phyloP scores from a whole-genome alignment of 2,888 invertebrate genomes.

The Sminthurinus aureus region DNA sequence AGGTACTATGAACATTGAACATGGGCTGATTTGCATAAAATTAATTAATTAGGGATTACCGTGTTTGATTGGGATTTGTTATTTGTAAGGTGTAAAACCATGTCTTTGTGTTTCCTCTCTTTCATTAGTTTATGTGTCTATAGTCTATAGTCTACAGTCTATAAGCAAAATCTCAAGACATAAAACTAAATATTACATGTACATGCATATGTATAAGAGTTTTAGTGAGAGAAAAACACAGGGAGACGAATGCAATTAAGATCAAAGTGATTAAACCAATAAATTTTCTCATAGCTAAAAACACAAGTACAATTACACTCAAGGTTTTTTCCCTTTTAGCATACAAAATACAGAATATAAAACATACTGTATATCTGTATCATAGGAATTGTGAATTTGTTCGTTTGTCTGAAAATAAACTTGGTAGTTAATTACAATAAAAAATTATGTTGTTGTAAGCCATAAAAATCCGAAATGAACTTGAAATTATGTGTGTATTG shows the following conservation, averaged over 20 bases:
- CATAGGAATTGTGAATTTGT: not conserved
- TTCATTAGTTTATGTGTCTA: no score
- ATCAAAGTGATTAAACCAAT: not conserved
- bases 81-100: no score
- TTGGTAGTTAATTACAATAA: not conserved
- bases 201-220: no score
- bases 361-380: no score
- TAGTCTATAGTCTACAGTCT: not conserved
- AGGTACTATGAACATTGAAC: no score
- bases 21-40: no score
- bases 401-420: no score
- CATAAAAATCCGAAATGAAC: not conserved
- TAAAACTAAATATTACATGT: not conserved
- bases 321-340: conserved; percentile 5
- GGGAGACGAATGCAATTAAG: not conserved
- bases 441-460: not conserved
- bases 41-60: no score
- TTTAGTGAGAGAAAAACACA: no score
- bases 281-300: conserved; percentile 15
- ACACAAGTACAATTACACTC: conserved; percentile 23
- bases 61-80: no score
- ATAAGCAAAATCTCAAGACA: not conserved
- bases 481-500: not conserved
- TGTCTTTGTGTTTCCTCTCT: no score
- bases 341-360: not conserved